Base-by-base conservation (phyloP, 2,888 invertebrate genomes). In the Macrosiphum euphorbiae region DNA sequence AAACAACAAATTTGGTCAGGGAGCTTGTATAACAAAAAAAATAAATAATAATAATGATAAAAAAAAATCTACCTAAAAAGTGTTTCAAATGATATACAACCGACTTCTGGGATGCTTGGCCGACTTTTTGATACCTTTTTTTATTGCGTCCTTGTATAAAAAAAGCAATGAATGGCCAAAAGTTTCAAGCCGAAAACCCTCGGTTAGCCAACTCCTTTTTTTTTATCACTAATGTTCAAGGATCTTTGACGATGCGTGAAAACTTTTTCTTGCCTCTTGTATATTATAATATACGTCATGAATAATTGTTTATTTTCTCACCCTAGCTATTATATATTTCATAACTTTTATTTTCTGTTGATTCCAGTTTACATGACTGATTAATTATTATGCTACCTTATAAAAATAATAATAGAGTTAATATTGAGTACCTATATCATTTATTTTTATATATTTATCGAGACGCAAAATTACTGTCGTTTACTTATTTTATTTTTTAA, bases 131-230 rank as follows among this genome's bases (percentile, higher is more conserved):
- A 94, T 94, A 94, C 85, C 58, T 94, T 90, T 94, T 89, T 78
- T 92, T 94, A 85, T 94, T 90, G 90, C 85, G 28, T 85, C 11
- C 61, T 94, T 86, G 47, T 89, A 85, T 47, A 84, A 58, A 92
- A 52, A 61, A 84, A 93, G 55, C 93, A 93, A 84, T 93, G 78
- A 89, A 93, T 89, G 89, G 55, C 55, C 89, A 89, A 93, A 93
- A 93, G 85, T 90, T 93, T 90, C 44, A 2, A 35, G 55, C 93
- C 84, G 35, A 47, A 85, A 52, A 52, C 84, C 35, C 89, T 92
- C 58, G 89, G 89, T 84, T 89, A 89, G 78, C 28, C 44, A 84
- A 52, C 58, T 93, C 44, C 26, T 26, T 93, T 78, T 78, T 44
- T 35, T 61, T 61, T 58, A 58, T 85, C 47, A 58, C 84, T 89